Percentiles rank a stretch among this genome's conserved stretches.
phyloP scores from a whole-genome alignment of 2,888 invertebrate genomes.

The Linyphia triangularis region DNA sequence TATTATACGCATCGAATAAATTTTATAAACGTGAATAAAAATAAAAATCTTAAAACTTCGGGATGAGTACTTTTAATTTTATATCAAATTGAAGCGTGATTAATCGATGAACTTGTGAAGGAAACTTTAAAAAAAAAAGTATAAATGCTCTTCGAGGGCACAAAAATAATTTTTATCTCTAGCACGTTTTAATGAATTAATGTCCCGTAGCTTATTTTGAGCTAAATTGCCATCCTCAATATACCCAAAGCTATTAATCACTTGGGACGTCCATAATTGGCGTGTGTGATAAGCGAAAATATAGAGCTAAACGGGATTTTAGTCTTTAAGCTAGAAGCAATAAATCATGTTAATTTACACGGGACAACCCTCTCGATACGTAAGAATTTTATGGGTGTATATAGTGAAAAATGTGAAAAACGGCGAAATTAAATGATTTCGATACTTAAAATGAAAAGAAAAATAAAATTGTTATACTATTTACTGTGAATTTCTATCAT shows the following conservation, averaged over 20 bases:
- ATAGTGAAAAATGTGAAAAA: background rate
- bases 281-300: conserved; percentile 59
- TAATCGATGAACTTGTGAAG: conserved; percentile 14
- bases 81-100: conserved; percentile 23
- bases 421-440: background rate
- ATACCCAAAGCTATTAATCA: conserved; percentile 54
- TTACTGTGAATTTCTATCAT: too few species aligned
- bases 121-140: background rate
- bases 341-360: conserved; percentile 54
- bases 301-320: conserved; percentile 33
- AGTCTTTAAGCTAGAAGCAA: conserved; percentile 32
- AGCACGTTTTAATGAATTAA: conserved; percentile 58
- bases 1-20: too few species aligned
- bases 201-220: conserved; percentile 46
- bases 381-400: conserved; percentile 15
- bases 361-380: conserved; percentile 26
- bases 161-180: conserved; percentile 47
- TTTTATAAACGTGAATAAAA: too few species aligned
- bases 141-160: background rate
- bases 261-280: conserved; percentile 50
- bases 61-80: conserved; percentile 15
- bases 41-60: too few species aligned
- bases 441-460: too few species aligned
- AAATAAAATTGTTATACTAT: too few species aligned
- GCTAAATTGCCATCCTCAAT: conserved; percentile 65